Conservation (phyloP, 2,888 invertebrate genomes). For the Hypsopygia costalis region DNA sequence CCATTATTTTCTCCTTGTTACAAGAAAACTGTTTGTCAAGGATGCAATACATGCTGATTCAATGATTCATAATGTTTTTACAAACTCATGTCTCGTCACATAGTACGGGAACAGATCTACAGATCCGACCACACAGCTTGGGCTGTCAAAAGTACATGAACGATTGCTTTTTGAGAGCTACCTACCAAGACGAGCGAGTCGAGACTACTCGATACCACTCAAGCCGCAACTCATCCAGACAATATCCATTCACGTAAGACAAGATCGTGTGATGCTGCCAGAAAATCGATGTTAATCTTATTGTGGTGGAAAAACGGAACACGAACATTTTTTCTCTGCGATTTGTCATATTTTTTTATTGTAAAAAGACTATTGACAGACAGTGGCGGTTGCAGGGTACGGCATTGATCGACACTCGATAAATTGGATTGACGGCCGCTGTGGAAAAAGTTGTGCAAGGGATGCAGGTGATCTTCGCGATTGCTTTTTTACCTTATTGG, state of each 20-base stretch:
- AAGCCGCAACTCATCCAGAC: constrained; percentile 30
- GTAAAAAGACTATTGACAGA: constrained; percentile 34
- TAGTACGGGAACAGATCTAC: constrained; percentile 6
- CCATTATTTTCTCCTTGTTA: no score
- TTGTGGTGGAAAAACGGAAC: constrained; percentile 26
- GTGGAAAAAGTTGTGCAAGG: constrained; percentile 34
- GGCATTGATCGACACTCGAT: constrained; percentile 42
- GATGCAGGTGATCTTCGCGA: constrained; percentile 15
- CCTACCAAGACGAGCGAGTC: constrained; percentile 20
- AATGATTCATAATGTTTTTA: not conserved
- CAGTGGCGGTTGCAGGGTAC: constrained; percentile 43
- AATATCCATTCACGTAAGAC: constrained; percentile 45
- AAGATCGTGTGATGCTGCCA: constrained; percentile 40
- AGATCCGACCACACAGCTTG: constrained; percentile 36
- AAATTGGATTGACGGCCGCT: constrained; percentile 51
- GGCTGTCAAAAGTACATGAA: constrained; percentile 53
- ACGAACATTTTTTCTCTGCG: constrained; percentile 19
- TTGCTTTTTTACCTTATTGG: no score
- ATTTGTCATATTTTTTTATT: constrained; percentile 30
- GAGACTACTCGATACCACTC: constrained; percentile 13
- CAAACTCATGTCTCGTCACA: constrained; percentile 1
- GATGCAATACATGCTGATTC: no score
- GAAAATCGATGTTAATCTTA: constrained; percentile 42
- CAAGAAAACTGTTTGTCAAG: no score
- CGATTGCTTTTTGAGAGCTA: constrained; percentile 50